phyloP scores from a whole-genome alignment of 2,888 invertebrate genomes.

The Polylopha cassiicola region DNA sequence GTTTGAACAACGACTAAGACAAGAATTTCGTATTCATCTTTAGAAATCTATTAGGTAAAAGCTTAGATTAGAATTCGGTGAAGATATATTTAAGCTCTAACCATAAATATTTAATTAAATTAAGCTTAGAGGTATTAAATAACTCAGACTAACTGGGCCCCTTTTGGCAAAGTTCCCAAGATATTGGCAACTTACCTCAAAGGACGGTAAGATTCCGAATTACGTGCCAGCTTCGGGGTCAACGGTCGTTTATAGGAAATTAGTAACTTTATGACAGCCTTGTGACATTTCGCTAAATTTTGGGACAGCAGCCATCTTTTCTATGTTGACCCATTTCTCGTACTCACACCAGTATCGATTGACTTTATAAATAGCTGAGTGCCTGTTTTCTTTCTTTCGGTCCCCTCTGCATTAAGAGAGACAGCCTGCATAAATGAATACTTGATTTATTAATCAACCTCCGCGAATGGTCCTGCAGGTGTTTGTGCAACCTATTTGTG shows the following conservation, averaged over 20 bases:
- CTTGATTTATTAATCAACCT: slow-evolving; percentile 64
- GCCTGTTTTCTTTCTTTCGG: slow-evolving; percentile 24
- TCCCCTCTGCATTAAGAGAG: slow-evolving; percentile 38
- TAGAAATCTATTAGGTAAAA: too few relatives aligned
- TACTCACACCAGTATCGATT: slow-evolving; percentile 22
- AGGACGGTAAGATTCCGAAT: background rate
- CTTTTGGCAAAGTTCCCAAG: slow-evolving; percentile 19
- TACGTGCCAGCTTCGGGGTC: slow-evolving; percentile 6
- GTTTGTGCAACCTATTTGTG: slow-evolving; percentile 19
- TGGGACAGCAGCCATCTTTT: too few relatives aligned
- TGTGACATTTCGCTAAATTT: too few relatives aligned
- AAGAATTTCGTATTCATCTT: too few relatives aligned
- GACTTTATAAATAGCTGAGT: slow-evolving; percentile 24
- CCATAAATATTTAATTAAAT: slow-evolving; percentile 16
- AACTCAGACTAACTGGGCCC: slow-evolving; percentile 12
- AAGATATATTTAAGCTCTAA: too few relatives aligned
- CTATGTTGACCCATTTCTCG: slow-evolving; percentile 19
- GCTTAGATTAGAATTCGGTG: too few relatives aligned
- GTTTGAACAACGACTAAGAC: too few relatives aligned
- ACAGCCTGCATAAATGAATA: slow-evolving; percentile 65
- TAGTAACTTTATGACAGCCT: too few relatives aligned
- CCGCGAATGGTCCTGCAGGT: slow-evolving; percentile 32
- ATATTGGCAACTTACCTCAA: slow-evolving; percentile 14
- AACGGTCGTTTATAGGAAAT: too few relatives aligned
- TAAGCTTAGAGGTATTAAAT: slow-evolving; percentile 3